Base-by-base conservation (phyloP, 2,888 invertebrate genomes). In the Brachyptera risi region DNA sequence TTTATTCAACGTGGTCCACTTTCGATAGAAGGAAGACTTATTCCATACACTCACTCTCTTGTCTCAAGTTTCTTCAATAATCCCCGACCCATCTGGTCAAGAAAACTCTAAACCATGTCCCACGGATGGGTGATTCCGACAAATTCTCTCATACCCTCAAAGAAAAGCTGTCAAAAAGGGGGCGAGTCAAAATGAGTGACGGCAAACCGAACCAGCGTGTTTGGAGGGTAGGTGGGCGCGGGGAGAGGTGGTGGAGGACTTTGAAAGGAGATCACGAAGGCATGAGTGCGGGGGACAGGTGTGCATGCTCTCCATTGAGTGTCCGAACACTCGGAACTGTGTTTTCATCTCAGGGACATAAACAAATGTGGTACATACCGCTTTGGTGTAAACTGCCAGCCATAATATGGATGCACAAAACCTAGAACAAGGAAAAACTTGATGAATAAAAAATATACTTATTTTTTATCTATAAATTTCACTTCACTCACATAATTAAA, bases 341-440 rank as follows among this genome's bases (percentile, higher is more conserved):
- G n/a, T n/a, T n/a, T n/a, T n/a, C n/a, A n/a, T n/a, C n/a, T n/a
- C n/a, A n/a, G n/a, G n/a, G n/a, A n/a, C n/a, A n/a, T n/a, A n/a
- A n/a, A n/a, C n/a, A n/a, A n/a, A n/a, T n/a, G n/a, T 11, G 5
- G 15, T 47, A 79, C 80, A 74, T 75, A 81, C 81, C 78, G 75
- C 80, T 68, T 74, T 70, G 67, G 74, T 73, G 67, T 75, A 72
- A 65, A 75, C 72, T 70, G 74, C 71, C 72, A 80, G 71, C 72
- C 77, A 76, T 23, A 47, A 9, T 19, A 54, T 54, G 54, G 37
- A 35, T 31, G 21, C 35, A 35, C 54, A 37, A 19, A 35, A 37
- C 54, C 54, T 54, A 37, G 21, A 54, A 54, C 54, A 51, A 5
- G 37, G 23, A 54, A 35, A 23, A 11, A 31, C 7, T n/a, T n/a